Evolutionary conservation across 2,113 vertebrate species (phyloP), one percentile per base, ranked within the genome.

Genomic region (Tupaia tana): DNA sequence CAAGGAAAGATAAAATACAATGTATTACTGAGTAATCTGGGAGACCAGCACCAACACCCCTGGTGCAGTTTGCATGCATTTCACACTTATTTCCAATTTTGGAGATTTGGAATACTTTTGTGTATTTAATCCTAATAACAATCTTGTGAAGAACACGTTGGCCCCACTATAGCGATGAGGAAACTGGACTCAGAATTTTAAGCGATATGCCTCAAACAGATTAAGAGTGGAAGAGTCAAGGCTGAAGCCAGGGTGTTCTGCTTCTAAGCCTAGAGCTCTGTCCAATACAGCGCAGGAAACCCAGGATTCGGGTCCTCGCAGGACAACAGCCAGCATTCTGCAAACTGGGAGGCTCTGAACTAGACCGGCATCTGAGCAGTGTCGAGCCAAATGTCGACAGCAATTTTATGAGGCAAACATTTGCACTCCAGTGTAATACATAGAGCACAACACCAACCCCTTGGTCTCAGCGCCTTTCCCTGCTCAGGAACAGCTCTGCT

Each of bases 361-460:
- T 54, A n/a, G 29, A 86, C 20, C 77, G 25, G n/a, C 54, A 74
- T n/a, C 24, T 74, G 31, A 79, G 31, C 71, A 84, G 7, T 20
- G 79, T 85, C 80, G 69, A 82, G 59, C 16, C 59, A 84, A 93
- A 78, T 29, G 69, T 79, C 73, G 52, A 43, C 15, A 79, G 75
- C 64, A 75, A 93, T 93, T 91, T 88, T 6, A 79, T 88, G 86
- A 61, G 83, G 73, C 61, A 95, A 87, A 90, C 71, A 90, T 79
- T 25, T 85, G 9, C 88, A 78, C 64, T 67, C 93, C 67, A 54
- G 19, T 43, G 61, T 69, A 85, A 95, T 3, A 43, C 78, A 64
- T 8, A 58, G 24, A 75, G 34, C 22, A 79, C 87, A 92, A 59
- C 59, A 34, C 73, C 90, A 91, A 78, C 89, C 89, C 83, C 64